Evolutionary conservation across 2,797 vertebrate species (phyloP).

Genomic region (Sylvia borin): DNA sequence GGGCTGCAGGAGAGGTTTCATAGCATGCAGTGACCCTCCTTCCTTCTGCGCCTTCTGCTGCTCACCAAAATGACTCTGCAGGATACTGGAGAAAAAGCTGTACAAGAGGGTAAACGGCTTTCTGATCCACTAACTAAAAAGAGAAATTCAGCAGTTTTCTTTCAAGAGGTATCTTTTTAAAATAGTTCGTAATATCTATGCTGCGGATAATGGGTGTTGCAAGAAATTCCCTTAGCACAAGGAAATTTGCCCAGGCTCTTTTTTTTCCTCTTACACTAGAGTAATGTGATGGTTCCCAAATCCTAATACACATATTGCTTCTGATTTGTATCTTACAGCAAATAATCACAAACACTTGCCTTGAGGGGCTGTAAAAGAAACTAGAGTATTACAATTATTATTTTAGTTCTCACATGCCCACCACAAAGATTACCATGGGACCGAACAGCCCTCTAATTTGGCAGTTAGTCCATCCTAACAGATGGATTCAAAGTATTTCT

Average conservation of each 20-base stretch:
- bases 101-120: neutral
- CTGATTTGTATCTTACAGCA: neutral
- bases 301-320: neutral
- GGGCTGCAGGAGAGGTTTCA: neutral
- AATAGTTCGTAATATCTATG: neutral
- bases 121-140: neutral
- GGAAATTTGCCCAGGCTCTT: neutral
- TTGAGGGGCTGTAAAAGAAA: neutral
- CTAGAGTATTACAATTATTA: neutral
- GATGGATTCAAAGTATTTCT: neutral
- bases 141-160: neutral
- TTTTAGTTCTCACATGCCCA: neutral
- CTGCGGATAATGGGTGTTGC: neutral
- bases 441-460: rapidly evolving
- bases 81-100: neutral
- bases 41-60: neutral
- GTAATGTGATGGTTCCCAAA: rapidly evolving
- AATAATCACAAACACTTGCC: neutral
- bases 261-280: neutral
- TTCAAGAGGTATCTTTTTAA: neutral
- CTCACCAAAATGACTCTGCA: neutral
- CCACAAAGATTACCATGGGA: neutral
- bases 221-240: neutral
- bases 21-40: neutral
- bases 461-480: neutral